Evolutionary conservation across 2,113 vertebrate species (phyloP).

Genomic region (Boulengeromyrus knoepffleri): DNA sequence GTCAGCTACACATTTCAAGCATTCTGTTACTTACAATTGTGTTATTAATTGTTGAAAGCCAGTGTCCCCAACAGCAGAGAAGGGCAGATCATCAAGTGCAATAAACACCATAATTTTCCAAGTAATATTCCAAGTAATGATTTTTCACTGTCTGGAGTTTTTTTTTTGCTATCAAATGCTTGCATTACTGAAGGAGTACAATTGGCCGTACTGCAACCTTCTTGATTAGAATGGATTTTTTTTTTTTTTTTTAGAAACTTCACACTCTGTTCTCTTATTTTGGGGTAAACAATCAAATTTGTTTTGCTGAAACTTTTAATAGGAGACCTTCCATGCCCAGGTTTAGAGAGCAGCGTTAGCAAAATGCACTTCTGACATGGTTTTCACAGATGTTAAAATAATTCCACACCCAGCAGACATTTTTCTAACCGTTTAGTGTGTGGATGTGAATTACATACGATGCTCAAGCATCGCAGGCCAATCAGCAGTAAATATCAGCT

Average conservation of each 20-base stretch:
- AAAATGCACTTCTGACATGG: neutral
- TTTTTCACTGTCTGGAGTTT: neutral
- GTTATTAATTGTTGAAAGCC: no score
- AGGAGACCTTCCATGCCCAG: neutral
- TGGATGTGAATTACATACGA: no score
- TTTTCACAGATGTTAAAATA: neutral
- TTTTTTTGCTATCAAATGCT: neutral
- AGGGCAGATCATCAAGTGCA: no score
- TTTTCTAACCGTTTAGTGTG: no score
- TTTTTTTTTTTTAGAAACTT: neutral
- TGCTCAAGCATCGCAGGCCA: neutral
- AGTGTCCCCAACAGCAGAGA: no score
- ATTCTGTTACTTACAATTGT: no score
- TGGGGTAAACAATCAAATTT: neutral
- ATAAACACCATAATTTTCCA: no score
- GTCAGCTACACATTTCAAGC: no score
- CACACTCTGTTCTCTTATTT: neutral
- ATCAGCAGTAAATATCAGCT: neutral
- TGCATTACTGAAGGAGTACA: neutral
- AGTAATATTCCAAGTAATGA: no score
- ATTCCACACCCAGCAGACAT: no score
- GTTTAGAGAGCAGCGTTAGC: neutral
- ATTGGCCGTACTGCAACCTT: neutral
- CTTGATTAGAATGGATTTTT: neutral
- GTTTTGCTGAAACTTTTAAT: neutral